These are phyloP conservation scores for Tethea ocularis DNA, from an alignment of 2,888 invertebrate genomes.

Conservation along the genomic window DNA sequence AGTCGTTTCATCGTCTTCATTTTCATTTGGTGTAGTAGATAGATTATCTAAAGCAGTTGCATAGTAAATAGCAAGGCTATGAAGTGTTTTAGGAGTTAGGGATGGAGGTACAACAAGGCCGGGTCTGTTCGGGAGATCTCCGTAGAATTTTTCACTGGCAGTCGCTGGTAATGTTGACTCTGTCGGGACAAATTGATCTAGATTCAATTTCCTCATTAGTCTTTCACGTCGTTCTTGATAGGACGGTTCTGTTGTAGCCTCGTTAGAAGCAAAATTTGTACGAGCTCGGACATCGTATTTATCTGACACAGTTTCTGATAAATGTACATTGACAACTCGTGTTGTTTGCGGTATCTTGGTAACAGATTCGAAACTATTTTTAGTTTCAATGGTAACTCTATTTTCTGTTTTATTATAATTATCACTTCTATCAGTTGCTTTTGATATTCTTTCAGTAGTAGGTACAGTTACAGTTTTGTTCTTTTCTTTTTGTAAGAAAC, in stretches of 20 bases:
- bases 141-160: slow-evolving; percentile 74
- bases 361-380: slow-evolving; percentile 65
- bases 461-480: slow-evolving; percentile 56
- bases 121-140: slow-evolving; percentile 75
- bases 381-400: slow-evolving; percentile 53
- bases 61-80: slow-evolving; percentile 91
- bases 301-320: slow-evolving; percentile 55
- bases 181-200: slow-evolving; percentile 75
- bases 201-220: slow-evolving; percentile 87
- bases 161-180: slow-evolving; percentile 67
- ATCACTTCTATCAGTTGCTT: slow-evolving; percentile 55
- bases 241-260: slow-evolving; percentile 61
- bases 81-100: slow-evolving; percentile 89
- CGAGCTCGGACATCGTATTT: slow-evolving; percentile 55
- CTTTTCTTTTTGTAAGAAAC: slow-evolving; percentile 68
- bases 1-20: slow-evolving; percentile 62
- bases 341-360: slow-evolving; percentile 72
- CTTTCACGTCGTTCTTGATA: slow-evolving; percentile 88
- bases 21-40: slow-evolving; percentile 69
- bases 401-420: slow-evolving; percentile 33
- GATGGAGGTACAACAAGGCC: slow-evolving; percentile 89
- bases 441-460: slow-evolving; percentile 53
- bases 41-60: slow-evolving; percentile 87
- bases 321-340: slow-evolving; percentile 41
- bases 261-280: slow-evolving; percentile 43